Conservation (phyloP, 2,888 invertebrate genomes). For the Rhaphigaster nebulosa region DNA sequence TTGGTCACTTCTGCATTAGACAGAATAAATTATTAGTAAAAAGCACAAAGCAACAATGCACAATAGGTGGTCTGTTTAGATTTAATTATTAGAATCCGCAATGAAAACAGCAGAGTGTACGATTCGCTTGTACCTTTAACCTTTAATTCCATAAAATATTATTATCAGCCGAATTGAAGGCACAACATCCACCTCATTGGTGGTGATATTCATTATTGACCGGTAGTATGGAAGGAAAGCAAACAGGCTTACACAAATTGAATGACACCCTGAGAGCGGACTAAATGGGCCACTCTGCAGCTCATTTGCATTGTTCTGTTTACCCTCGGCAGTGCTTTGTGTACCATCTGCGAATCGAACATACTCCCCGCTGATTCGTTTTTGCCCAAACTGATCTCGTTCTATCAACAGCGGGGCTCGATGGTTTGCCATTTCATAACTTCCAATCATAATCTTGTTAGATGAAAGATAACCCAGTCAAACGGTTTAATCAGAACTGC, state of each 20-base stretch:
- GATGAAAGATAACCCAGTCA: background rate
- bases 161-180: background rate
- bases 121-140: background rate
- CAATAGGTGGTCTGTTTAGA: too few relatives aligned
- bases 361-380: background rate
- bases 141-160: background rate
- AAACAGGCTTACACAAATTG: slow-evolving; percentile 11
- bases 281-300: slow-evolving; percentile 5
- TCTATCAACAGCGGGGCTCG: background rate
- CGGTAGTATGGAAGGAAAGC: background rate
- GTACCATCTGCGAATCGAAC: slow-evolving; percentile 17
- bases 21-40: too few relatives aligned
- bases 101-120: background rate
- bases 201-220: background rate
- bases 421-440: slow-evolving; percentile 19
- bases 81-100: background rate
- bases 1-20: too few relatives aligned
- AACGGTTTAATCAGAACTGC: background rate
- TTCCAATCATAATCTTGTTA: background rate
- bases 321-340: slow-evolving; percentile 10
- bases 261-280: background rate
- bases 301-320: slow-evolving; percentile 44
- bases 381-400: background rate
- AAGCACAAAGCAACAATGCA: too few relatives aligned
- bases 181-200: background rate